Evolutionary conservation across 2,888 invertebrate species (phyloP).

Genomic region (Thymelicus sylvestris): DNA sequence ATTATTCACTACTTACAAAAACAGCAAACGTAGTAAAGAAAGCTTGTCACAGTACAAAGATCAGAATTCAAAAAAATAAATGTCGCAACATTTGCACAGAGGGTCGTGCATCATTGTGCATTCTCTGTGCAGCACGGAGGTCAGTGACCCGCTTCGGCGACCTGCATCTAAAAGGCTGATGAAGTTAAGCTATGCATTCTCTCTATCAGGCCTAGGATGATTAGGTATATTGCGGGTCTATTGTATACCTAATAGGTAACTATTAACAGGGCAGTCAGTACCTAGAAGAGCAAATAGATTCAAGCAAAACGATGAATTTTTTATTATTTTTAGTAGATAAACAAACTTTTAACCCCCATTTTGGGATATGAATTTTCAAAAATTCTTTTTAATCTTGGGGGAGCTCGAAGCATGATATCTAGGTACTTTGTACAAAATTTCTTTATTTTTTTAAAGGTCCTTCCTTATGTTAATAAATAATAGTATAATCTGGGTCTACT

Average conservation of each 20-base stretch:
- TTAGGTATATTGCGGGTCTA: background rate
- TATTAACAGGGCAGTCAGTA: too few species aligned
- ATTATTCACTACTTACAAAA: background rate
- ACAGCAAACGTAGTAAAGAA: constrained; percentile 8
- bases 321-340: too few species aligned
- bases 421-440: too few species aligned
- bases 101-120: constrained; percentile 68
- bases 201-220: constrained; percentile 14
- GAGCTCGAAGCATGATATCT: too few species aligned
- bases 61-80: constrained; percentile 49
- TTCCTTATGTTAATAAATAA: too few species aligned
- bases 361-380: too few species aligned
- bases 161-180: constrained; percentile 35
- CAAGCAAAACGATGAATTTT: too few species aligned
- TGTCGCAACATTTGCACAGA: constrained; percentile 56
- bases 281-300: too few species aligned
- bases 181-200: constrained; percentile 37
- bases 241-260: background rate
- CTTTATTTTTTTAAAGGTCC: too few species aligned
- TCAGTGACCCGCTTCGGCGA: constrained; percentile 45
- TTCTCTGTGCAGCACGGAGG: constrained; percentile 55
- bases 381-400: too few species aligned
- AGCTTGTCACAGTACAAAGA: constrained; percentile 8
- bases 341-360: too few species aligned
- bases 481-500: too few species aligned